Evolutionary conservation across 1,140 invertebrate genomes (phyloP), one percentile per base, ranked within the genome.

Genomic region (Pristionchus pacificus): DNA sequence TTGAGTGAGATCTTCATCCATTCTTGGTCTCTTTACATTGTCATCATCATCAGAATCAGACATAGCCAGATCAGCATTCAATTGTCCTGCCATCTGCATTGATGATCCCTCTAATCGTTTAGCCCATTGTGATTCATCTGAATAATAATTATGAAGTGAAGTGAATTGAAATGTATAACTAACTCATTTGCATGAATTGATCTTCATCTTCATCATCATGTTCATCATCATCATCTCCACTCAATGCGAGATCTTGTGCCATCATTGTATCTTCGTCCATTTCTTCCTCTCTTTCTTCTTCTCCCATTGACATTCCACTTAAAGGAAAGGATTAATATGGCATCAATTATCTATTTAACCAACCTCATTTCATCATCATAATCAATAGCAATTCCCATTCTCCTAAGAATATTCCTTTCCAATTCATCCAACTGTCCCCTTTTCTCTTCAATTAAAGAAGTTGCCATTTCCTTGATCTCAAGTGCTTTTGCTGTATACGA

Each of bases 11-110:
- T 49, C 38, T 49, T 49, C 38, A 49, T 49, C 38, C 19, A 49
- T 10, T 49, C 38, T 49, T 19, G 38, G 38, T 49, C 38, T 49
- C 38, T 49, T 49, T 10, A 33, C 31, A 19, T 64, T 25, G n/a
- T 76, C 68, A 0, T 74, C 73, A 2, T 76, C 75, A 49, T 76
- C 75, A 15, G 75, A 76, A 65, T 76, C 75, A 19, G 75, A 75
- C 58, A 76, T 62, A 14, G 75, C 75, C 38, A 76, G 24, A 28
- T 76, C 75, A 49, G 70, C 68, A 49, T 66, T n/a, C 0, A 76
- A 30, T 33, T 76, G 75, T 0, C 74, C 74, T 15, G 31, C 30
- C 25, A 30, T 25, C 24, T 74, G 72, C 72, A 74, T 74, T 27
- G 28, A 2, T 19, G 67, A 69, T 6, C 15, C 6, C 32, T 74